Conservation (phyloP, 2,113 vertebrate genomes). For the Carlito syrichta region DNA sequence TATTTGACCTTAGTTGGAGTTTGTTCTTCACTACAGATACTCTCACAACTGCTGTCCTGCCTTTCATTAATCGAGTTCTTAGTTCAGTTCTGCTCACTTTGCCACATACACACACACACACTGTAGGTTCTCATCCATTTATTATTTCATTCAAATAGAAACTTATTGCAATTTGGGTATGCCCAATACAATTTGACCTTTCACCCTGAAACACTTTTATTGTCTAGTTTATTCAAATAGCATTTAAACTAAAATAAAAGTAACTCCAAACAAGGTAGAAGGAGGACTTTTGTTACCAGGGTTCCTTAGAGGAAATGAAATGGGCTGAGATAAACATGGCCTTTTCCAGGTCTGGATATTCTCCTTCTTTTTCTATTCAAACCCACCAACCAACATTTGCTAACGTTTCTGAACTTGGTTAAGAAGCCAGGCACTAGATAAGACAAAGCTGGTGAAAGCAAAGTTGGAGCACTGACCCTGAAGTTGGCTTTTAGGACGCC, state of each 20-base stretch:
- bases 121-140: background rate
- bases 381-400: background rate
- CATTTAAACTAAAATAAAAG: background rate
- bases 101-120: background rate
- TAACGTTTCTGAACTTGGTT: background rate
- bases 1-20: background rate
- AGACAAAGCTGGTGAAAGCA: background rate
- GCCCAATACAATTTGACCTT: background rate
- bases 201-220: background rate
- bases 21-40: background rate
- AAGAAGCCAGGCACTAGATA: background rate
- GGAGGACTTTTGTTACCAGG: background rate
- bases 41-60: background rate
- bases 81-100: background rate
- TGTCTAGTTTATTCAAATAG: background rate
- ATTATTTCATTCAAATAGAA: background rate
- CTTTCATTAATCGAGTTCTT: background rate
- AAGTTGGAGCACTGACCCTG: background rate
- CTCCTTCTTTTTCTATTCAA: background rate
- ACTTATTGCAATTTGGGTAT: background rate
- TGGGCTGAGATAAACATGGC: background rate
- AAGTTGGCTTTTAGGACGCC: background rate
- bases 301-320: background rate
- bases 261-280: background rate
- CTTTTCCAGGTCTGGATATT: background rate